phyloP scores from a whole-genome alignment of 2,797 vertebrate genomes.

The Sus cebifrons region DNA sequence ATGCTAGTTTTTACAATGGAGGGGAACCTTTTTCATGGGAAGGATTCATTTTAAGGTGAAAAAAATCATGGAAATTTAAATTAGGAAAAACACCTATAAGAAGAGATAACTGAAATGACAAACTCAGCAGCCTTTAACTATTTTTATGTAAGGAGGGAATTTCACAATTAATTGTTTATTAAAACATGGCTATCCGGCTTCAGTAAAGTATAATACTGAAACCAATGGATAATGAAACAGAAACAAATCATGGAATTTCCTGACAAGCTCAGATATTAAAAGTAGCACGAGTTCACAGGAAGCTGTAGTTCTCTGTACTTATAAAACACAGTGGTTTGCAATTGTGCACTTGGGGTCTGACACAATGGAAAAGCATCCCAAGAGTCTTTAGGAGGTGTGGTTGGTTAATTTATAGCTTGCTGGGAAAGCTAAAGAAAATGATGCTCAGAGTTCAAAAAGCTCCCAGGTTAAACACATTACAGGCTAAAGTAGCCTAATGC shows the following conservation, averaged over 20 bases:
- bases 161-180: background rate
- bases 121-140: background rate
- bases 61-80: background rate
- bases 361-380: background rate
- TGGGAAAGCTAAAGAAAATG: conserved; percentile 29
- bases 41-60: background rate
- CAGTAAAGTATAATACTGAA: background rate
- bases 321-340: conserved; percentile 14
- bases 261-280: background rate
- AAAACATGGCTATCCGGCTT: background rate
- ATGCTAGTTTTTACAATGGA: background rate
- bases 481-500: background rate
- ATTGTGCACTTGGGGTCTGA: background rate
- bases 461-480: conserved; percentile 1
- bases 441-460: conserved; percentile 48
- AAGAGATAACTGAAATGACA: background rate
- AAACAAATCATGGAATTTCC: background rate
- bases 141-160: background rate
- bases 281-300: background rate
- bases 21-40: background rate
- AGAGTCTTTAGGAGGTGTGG: conserved; percentile 19
- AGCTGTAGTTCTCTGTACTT: background rate
- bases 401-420: conserved; percentile 62
- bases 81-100: background rate
- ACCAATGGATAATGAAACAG: too few species aligned